phyloP scores from a whole-genome alignment of 2,797 vertebrate genomes.

The Decapterus maruadsi region DNA sequence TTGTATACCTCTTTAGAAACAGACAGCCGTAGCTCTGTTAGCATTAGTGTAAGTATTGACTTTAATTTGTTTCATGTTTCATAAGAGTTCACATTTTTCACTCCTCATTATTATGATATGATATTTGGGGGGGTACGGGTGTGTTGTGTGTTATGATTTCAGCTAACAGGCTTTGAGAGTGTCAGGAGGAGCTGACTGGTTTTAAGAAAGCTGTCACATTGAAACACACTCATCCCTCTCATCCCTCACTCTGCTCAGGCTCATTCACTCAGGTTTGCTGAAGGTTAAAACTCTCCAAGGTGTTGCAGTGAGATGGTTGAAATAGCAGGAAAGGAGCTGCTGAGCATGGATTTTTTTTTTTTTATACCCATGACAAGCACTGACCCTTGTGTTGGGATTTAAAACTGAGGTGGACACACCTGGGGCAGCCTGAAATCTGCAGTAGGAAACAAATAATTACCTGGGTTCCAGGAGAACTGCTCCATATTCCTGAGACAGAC shows the following conservation, averaged over 20 bases:
- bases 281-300: constrained; percentile 14
- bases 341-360: constrained; percentile 27
- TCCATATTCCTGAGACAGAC: constrained; percentile 99
- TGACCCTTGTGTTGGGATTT: neutral
- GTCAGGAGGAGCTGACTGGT: constrained; percentile 53
- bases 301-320: constrained; percentile 30
- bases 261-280: constrained; percentile 19
- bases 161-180: constrained; percentile 57
- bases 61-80: too few species aligned
- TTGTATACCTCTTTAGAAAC: constrained; percentile 17
- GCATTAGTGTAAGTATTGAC: constrained; percentile 17
- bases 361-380: neutral
- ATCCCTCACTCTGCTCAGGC: constrained; percentile 27
- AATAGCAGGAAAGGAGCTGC: constrained; percentile 30
- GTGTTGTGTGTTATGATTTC: constrained; percentile 24
- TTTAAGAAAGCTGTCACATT: constrained; percentile 65
- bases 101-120: too few species aligned
- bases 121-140: too few species aligned
- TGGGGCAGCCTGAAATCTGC: neutral
- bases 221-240: constrained; percentile 35
- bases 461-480: constrained; percentile 98
- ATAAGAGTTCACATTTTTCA: too few species aligned
- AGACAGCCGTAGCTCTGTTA: constrained; percentile 16
- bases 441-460: constrained; percentile 72
- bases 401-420: neutral